phyloP scores from a whole-genome alignment of 2,797 vertebrate species.

The Sciurus vulgaris region DNA sequence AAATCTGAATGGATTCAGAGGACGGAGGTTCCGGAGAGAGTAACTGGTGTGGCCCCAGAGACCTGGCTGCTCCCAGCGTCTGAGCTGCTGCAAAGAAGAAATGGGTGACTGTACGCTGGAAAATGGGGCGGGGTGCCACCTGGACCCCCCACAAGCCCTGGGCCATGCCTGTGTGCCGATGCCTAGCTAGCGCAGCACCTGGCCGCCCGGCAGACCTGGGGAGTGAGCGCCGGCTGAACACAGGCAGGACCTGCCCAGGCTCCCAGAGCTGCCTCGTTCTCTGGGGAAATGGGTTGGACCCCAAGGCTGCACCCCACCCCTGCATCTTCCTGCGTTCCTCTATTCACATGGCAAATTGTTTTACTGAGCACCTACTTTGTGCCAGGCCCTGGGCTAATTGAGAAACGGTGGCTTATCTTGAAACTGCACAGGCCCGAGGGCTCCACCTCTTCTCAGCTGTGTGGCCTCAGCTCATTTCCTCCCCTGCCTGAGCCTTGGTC shows the following conservation, averaged over 20 bases:
- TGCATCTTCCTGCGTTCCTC: background rate
- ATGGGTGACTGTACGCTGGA: background rate
- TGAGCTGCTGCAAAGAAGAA: conserved; percentile 61
- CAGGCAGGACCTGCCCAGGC: background rate
- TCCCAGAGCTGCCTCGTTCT: background rate
- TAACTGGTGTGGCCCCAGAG: conserved; percentile 64
- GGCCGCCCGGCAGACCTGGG: too few relatives aligned
- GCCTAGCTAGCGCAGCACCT: background rate
- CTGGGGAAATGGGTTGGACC: background rate
- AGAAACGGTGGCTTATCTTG: background rate
- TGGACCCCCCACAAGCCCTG: background rate
- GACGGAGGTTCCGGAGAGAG: conserved; percentile 75
- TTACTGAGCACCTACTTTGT: background rate
- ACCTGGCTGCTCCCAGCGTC: conserved; percentile 15
- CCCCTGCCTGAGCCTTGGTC: background rate
- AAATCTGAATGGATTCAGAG: conserved; percentile 65
- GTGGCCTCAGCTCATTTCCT: background rate
- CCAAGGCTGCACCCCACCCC: background rate
- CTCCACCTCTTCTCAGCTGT: background rate
- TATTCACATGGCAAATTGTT: background rate
- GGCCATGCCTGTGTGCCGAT: background rate
- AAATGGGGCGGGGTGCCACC: conserved; percentile 39
- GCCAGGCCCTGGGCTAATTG: background rate
- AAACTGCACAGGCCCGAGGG: background rate
- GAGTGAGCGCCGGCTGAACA: too few relatives aligned